Percentiles rank a stretch among this genome's conserved stretches.
Conservation (phyloP, 1,140 invertebrate species). For the Nixonia krombeini region DNA sequence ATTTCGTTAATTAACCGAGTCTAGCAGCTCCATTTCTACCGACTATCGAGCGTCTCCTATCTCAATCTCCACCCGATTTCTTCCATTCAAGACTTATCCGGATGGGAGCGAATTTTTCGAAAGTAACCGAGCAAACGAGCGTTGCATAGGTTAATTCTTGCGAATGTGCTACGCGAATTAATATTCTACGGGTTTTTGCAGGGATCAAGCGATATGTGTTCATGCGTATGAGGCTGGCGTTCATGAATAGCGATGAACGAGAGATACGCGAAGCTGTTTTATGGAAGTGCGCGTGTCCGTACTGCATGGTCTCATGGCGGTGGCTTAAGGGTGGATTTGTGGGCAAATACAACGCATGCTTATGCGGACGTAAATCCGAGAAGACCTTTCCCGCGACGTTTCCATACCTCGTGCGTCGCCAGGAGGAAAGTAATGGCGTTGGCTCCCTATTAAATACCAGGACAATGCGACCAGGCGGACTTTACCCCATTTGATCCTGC, state of each 20-base stretch:
- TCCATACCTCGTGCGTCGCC: conserved; percentile 39
- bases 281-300: conserved; percentile 26
- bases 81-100: no score
- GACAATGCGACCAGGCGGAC: conserved; percentile 28
- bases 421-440: conserved; percentile 41
- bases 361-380: conserved; percentile 46
- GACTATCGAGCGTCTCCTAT: conserved; percentile 27
- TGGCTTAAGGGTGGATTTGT: conserved; percentile 43
- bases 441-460: conserved; percentile 34
- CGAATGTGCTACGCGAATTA: conserved; percentile 12
- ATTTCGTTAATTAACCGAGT: conserved; percentile 59
- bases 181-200: conserved; percentile 27
- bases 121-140: conserved; percentile 5
- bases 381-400: conserved; percentile 45
- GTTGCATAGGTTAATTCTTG: background rate
- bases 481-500: conserved; percentile 34
- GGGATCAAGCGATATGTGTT: conserved; percentile 2
- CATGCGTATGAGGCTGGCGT: background rate
- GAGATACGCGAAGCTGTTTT: conserved; percentile 35
- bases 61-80: conserved; percentile 21
- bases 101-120: conserved; percentile 13
- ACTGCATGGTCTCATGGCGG: conserved; percentile 32
- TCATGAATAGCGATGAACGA: conserved; percentile 29
- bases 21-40: conserved; percentile 21
- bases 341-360: conserved; percentile 40